Conservation (phyloP, 2,797 vertebrate genomes). For the Austrolebias charrua region DNA sequence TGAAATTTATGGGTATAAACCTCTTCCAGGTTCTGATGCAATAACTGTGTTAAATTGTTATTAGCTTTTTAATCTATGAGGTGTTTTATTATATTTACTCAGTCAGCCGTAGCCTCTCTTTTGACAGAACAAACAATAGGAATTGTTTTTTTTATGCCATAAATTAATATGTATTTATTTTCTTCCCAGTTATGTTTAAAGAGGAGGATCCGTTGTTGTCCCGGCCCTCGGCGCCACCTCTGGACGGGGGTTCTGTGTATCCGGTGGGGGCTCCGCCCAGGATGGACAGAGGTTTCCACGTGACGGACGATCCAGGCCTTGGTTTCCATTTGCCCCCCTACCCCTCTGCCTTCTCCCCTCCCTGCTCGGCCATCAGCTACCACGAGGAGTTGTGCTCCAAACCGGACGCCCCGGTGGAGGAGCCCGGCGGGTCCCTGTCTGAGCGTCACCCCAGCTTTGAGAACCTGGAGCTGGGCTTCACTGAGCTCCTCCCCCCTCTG, state of each 20-base stretch:
- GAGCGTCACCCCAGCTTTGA: constrained; percentile 80
- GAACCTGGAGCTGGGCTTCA: constrained; percentile 82
- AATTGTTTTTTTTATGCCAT: too few relatives aligned
- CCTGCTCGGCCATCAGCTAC: constrained; percentile 65
- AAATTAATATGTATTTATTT: neutral
- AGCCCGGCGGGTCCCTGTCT: constrained; percentile 60
- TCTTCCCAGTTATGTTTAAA: constrained; percentile 85
- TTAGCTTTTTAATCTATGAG: too few relatives aligned
- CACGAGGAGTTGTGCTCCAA: constrained; percentile 78
- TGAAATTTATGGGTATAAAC: too few relatives aligned
- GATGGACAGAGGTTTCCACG: constrained; percentile 57
- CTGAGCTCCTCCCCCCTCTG: constrained; percentile 80
- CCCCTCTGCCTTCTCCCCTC: constrained; percentile 71
- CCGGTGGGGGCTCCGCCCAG: constrained; percentile 52
- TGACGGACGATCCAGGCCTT: constrained; percentile 73
- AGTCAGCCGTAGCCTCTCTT: neutral
- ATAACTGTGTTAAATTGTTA: too few relatives aligned
- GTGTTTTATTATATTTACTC: too few relatives aligned
- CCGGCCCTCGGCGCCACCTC: constrained; percentile 70
- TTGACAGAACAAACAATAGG: neutral
- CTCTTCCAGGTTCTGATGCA: too few relatives aligned
- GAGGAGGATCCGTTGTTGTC: constrained; percentile 84
- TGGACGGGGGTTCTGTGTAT: constrained; percentile 67
- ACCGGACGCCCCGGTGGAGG: constrained; percentile 60
- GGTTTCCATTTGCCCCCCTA: constrained; percentile 76